Base-by-base conservation (phyloP, 2,888 invertebrate genomes). In the Noctua janthina region DNA sequence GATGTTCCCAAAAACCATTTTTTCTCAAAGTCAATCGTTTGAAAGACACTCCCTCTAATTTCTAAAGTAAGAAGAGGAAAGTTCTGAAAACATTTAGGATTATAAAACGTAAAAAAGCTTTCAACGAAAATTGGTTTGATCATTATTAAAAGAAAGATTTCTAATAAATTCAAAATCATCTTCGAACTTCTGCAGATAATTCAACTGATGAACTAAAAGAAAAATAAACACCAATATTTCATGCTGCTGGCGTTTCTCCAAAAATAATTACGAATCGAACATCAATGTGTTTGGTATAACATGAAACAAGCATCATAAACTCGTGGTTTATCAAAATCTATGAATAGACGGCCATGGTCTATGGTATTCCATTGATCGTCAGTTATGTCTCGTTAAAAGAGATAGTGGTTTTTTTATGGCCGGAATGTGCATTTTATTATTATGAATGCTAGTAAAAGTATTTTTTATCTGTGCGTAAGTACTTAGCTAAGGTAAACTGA, bases 331-430 rank as follows among this genome's bases (percentile, higher is more conserved):
- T 54, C 39, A 43, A 29, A 70, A 13, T 29, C 71, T 85, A 79
- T 72, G 23, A 62, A 83, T 83, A 83, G 83, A 83, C 17, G 79
- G 54, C 87, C 87, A 15, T 83, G 87, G 71, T 51, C 54, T 20
- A 76, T 76, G 71, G 71, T 76, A 71, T 83, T 83, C 64, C 66
- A 83, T 86, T 83, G 79, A 85, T 77, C 83, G 59, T 49, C 49
- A 49, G 62, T n/a, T 43, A 59, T 54, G 56, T 8, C 56, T 74
- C 68, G 73, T 78, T 70, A 76, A 75, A 74, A n/a, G 66, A 62
- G 43, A 83, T 85, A 75, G 49, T 35, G 67, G 46, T 1, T 39
- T 51, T 81, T 85, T 86, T 74, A 85, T 74, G 62, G 51, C 64
- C 1, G 73, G 29, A 54, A 73, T 70, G 76, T 43, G 54, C 15